Conservation (phyloP, 2,797 vertebrate genomes). For the Denticeps clupeoides region DNA sequence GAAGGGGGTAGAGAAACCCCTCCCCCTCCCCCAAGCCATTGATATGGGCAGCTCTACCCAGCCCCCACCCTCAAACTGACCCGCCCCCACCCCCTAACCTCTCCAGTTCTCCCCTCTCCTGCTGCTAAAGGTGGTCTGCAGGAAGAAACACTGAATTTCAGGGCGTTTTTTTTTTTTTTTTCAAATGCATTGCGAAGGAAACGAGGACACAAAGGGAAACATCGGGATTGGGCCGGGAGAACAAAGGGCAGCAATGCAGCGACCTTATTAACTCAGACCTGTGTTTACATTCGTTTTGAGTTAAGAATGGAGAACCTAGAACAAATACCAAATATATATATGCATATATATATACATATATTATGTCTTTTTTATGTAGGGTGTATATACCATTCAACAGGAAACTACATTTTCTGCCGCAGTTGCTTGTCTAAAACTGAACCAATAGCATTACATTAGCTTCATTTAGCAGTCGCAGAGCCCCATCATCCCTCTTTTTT, state of each 20-base stretch:
- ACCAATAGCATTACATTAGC: too few species aligned
- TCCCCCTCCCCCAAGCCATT: slow-evolving; percentile 20
- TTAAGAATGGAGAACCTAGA: slow-evolving; percentile 3
- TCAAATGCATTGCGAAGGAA: slow-evolving; percentile 27
- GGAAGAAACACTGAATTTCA: slow-evolving; percentile 38
- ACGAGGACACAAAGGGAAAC: slow-evolving; percentile 10
- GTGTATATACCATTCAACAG: neutral
- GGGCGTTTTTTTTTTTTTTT: too few species aligned
- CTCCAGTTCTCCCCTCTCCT: neutral
- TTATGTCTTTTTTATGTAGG: neutral
- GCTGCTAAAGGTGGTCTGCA: slow-evolving; percentile 37
- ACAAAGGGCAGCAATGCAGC: too few species aligned
- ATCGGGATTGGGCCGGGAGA: slow-evolving; percentile 19
- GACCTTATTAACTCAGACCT: too few species aligned
- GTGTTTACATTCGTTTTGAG: too few species aligned
- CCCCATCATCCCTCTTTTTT: neutral
- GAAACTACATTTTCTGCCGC: neutral
- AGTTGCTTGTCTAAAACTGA: too few species aligned
- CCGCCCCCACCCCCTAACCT: neutral
- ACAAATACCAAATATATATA: neutral
- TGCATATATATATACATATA: slow-evolving; percentile 25
- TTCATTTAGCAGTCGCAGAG: too few species aligned
- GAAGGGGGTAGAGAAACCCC: slow-evolving; percentile 4
- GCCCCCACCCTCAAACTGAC: slow-evolving; percentile 4
- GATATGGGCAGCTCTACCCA: slow-evolving; percentile 26